phyloP scores from a whole-genome alignment of 92 coral and sea anemone genomes.

The Phenganax stokvisi region DNA sequence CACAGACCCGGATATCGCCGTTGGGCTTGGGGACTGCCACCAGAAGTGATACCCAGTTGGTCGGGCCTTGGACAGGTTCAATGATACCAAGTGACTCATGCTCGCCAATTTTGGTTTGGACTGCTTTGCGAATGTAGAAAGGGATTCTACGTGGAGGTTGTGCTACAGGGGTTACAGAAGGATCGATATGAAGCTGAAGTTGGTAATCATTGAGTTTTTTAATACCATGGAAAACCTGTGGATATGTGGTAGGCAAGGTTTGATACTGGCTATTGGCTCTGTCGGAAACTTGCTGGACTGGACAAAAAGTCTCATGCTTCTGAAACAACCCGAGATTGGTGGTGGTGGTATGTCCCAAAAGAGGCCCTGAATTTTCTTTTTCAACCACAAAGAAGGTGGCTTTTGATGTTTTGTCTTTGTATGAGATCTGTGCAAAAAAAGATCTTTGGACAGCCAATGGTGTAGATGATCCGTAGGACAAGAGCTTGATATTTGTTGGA shows the following conservation, averaged over 20 bases:
- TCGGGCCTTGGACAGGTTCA: slow-evolving; percentile 27
- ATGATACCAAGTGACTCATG: slow-evolving; percentile 21
- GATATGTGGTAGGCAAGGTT: not conserved
- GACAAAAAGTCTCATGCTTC: not conserved
- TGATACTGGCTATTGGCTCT: not conserved
- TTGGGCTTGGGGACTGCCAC: slow-evolving; percentile 37
- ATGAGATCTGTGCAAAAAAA: not conserved
- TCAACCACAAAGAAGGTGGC: slow-evolving; percentile 7
- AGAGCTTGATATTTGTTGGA: not conserved
- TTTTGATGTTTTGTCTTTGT: not conserved
- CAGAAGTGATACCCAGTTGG: slow-evolving; percentile 30
- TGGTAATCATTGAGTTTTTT: not conserved
- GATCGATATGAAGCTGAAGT: slow-evolving; percentile 22
- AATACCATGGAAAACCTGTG: not conserved
- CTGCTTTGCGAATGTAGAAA: slow-evolving; percentile 32
- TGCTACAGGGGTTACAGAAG: slow-evolving; percentile 26
- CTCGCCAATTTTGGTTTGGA: slow-evolving; percentile 15
- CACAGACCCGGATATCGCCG: slow-evolving; percentile 36
- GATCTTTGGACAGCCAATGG: not conserved
- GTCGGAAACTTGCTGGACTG: not conserved
- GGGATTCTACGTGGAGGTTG: slow-evolving; percentile 35
- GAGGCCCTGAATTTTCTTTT: slow-evolving; percentile 3
- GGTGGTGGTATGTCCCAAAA: slow-evolving; percentile 11
- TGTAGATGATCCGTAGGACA: not conserved
- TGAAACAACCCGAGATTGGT: slow-evolving; percentile 14